Evolutionary conservation across 2,888 invertebrate genomes (phyloP).

Genomic region (Bedellia somnulentella): DNA sequence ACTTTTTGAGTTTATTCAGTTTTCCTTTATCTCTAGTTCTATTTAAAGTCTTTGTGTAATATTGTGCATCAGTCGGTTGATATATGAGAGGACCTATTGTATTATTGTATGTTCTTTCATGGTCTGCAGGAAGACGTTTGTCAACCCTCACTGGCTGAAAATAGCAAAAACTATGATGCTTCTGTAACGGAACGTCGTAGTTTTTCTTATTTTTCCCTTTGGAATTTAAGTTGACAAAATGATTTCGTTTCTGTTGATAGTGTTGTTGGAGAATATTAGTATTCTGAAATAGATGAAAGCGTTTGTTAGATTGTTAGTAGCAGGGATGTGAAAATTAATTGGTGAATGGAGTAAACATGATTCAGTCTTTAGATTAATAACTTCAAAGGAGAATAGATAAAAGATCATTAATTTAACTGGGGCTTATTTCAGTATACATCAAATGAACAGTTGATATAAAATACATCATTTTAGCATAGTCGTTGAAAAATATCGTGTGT

Average conservation of each 20-base stretch:
- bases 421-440: too few species aligned
- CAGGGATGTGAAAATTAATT: too few species aligned
- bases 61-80: conserved; percentile 39
- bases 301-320: too few species aligned
- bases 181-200: conserved; percentile 66
- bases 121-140: conserved; percentile 53
- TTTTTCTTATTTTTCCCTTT: conserved; percentile 63
- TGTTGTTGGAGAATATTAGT: conserved; percentile 61
- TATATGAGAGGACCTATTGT: conserved; percentile 51
- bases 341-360: too few species aligned
- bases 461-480: too few species aligned
- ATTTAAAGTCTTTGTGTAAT: conserved; percentile 52
- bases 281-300: conserved; percentile 49
- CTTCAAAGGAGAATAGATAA: too few species aligned
- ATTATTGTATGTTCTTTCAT: conserved; percentile 44
- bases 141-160: conserved; percentile 67
- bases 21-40: conserved; percentile 50
- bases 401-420: too few species aligned
- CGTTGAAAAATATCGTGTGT: too few species aligned
- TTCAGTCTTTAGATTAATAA: too few species aligned
- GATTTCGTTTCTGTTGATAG: conserved; percentile 59
- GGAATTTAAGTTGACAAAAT: conserved; percentile 53
- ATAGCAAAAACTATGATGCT: conserved; percentile 68
- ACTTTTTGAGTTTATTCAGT: conserved; percentile 48
- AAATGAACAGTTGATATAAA: too few species aligned